These are phyloP conservation scores for Eubasilissa regina DNA, from an alignment of 1,140 invertebrate genomes.

Conservation along the genomic window DNA sequence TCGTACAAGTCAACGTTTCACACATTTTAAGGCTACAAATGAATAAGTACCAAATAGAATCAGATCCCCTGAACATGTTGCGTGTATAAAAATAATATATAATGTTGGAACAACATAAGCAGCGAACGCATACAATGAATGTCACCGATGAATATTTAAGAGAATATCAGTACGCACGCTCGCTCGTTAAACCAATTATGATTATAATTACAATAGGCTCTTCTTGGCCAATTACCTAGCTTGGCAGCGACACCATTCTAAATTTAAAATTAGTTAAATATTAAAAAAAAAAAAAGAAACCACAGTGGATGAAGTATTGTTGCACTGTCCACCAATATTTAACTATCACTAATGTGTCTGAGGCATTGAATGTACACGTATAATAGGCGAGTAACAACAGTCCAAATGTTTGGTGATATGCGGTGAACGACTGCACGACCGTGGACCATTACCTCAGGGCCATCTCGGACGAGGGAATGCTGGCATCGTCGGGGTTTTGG, in stretches of 20 bases:
- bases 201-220: not conserved
- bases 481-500: conserved; percentile 51
- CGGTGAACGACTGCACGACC: conserved; percentile 35
- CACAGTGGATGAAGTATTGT: not conserved
- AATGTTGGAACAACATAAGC: not conserved
- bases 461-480: conserved; percentile 40
- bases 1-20: too few species aligned
- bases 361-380: not conserved
- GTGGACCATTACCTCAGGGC: conserved; percentile 50
- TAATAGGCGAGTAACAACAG: not conserved
- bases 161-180: not conserved
- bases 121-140: not conserved
- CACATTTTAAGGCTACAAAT: too few species aligned
- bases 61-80: not conserved
- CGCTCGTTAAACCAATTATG: not conserved
- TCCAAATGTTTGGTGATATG: conserved; percentile 45
- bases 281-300: not conserved
- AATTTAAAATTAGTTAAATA: conserved; percentile 17
- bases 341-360: conserved; percentile 4
- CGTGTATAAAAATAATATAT: not conserved
- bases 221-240: conserved; percentile 16
- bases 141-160: not conserved
- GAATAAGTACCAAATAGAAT: too few species aligned
- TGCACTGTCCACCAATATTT: not conserved
- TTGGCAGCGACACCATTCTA: conserved; percentile 15